phyloP scores from a whole-genome alignment of 2,888 invertebrate genomes.

The Cheilosia pagana region DNA sequence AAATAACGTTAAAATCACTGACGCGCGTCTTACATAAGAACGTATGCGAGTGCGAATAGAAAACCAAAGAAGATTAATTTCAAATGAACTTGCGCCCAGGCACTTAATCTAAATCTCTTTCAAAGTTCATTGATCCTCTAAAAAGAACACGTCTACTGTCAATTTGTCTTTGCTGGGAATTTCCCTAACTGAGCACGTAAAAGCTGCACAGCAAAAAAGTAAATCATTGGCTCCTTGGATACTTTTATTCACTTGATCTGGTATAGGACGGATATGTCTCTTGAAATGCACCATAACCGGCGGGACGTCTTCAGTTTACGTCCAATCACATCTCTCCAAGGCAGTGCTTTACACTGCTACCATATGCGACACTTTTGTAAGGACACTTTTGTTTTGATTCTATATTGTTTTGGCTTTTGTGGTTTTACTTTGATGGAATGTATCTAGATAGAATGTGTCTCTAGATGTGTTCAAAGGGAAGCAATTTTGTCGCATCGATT shows the following conservation, averaged over 20 bases:
- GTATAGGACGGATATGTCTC: not conserved
- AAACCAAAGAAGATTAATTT: conserved; percentile 21
- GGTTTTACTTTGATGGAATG: conserved; percentile 1
- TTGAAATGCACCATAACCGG: conserved; percentile 39
- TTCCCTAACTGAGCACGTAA: conserved; percentile 42
- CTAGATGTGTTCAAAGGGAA: conserved; percentile 43
- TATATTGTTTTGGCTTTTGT: not conserved
- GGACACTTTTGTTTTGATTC: conserved; percentile 34
- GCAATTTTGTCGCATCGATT: conserved; percentile 72
- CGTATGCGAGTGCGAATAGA: not conserved
- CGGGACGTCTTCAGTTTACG: conserved; percentile 32
- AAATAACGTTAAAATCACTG: not conserved
- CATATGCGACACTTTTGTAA: conserved; percentile 26
- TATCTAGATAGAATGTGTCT: not conserved
- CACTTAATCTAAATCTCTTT: not conserved
- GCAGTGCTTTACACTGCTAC: conserved; percentile 1
- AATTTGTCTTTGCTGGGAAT: conserved; percentile 43
- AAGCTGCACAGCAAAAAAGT: conserved; percentile 31
- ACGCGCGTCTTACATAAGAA: conserved; percentile 11
- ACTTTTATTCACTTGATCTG: conserved; percentile 38
- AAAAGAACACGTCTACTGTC: conserved; percentile 37
- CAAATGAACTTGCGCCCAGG: conserved; percentile 33
- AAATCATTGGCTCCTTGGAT: conserved; percentile 23
- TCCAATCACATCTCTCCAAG: conserved; percentile 42
- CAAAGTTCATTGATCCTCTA: conserved; percentile 43